Percentiles rank a stretch among this genome's conserved stretches.
phyloP scores from a whole-genome alignment of 2,797 vertebrate genomes.

The Epinephelus awoara region DNA sequence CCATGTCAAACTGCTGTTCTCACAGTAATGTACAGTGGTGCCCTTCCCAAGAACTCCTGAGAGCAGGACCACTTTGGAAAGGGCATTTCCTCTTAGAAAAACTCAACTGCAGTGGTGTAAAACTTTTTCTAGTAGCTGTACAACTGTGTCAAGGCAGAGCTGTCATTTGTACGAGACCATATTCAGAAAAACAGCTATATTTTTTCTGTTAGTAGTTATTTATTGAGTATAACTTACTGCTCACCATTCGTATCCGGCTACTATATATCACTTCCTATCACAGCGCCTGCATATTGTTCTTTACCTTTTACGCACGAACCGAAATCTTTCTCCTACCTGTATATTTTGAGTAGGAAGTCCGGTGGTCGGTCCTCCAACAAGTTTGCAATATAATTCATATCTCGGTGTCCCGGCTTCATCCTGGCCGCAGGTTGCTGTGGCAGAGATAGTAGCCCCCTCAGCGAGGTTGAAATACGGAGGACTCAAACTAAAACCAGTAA shows the following conservation, averaged over 20 bases:
- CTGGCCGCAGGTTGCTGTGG: slow-evolving; percentile 94
- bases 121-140: slow-evolving; percentile 55
- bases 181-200: neutral
- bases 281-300: neutral
- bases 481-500: slow-evolving; percentile 85
- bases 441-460: slow-evolving; percentile 83
- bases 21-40: neutral
- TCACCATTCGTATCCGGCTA: neutral
- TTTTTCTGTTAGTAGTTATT: neutral
- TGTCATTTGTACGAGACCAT: neutral
- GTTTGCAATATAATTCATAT: slow-evolving; percentile 92
- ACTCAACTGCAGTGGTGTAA: slow-evolving; percentile 49
- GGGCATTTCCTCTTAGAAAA: slow-evolving; percentile 56
- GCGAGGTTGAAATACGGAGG: slow-evolving; percentile 96
- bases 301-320: neutral
- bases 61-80: slow-evolving; percentile 35
- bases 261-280: neutral
- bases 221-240: neutral
- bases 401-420: slow-evolving; percentile 79
- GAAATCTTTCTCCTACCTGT: slow-evolving; percentile 85
- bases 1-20: neutral
- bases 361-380: slow-evolving; percentile 90
- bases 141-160: slow-evolving; percentile 31
- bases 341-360: slow-evolving; percentile 86
- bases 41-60: slow-evolving; percentile 15